Conservation (phyloP, 2,888 invertebrate species). For the Loripinus fragilis region DNA sequence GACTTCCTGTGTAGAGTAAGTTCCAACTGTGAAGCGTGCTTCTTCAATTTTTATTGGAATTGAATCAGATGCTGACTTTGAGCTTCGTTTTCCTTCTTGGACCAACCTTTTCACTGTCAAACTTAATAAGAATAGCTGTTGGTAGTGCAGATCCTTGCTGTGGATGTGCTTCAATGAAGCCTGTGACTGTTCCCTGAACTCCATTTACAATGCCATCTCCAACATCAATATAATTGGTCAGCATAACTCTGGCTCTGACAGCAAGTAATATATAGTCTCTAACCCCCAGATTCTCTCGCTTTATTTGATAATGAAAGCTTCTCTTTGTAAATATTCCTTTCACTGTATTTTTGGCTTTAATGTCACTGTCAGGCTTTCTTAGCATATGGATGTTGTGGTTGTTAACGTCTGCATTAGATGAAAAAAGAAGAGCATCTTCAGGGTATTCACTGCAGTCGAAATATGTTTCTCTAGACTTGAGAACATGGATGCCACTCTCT, state of each 20-base stretch:
- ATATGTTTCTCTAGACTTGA: background rate
- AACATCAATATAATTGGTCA: conserved; percentile 21
- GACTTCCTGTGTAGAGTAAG: too few relatives aligned
- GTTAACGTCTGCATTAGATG: too few relatives aligned
- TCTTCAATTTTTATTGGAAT: conserved; percentile 16
- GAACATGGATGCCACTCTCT: background rate
- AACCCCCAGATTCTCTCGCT: conserved; percentile 11
- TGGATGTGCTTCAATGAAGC: background rate
- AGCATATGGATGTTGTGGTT: too few relatives aligned
- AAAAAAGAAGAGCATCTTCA: background rate
- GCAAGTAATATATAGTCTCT: background rate
- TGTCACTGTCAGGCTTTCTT: too few relatives aligned
- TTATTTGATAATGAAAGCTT: conserved; percentile 4
- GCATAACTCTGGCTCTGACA: conserved; percentile 25
- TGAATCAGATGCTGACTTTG: conserved; percentile 12
- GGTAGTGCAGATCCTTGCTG: background rate
- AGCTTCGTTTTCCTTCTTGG: background rate
- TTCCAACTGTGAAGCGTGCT: too few relatives aligned
- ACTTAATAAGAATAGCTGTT: background rate
- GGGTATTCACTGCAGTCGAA: background rate
- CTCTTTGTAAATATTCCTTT: background rate
- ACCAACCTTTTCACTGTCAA: conserved; percentile 2
- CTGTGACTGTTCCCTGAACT: conserved; percentile 10
- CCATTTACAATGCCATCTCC: conserved; percentile 23
- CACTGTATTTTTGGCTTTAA: background rate